A percentile compares a stretch with the other conserved stretches of the same genome.
Evolutionary conservation across 2,888 invertebrate genomes (phyloP).

Genomic region (Xestia xanthographa): DNA sequence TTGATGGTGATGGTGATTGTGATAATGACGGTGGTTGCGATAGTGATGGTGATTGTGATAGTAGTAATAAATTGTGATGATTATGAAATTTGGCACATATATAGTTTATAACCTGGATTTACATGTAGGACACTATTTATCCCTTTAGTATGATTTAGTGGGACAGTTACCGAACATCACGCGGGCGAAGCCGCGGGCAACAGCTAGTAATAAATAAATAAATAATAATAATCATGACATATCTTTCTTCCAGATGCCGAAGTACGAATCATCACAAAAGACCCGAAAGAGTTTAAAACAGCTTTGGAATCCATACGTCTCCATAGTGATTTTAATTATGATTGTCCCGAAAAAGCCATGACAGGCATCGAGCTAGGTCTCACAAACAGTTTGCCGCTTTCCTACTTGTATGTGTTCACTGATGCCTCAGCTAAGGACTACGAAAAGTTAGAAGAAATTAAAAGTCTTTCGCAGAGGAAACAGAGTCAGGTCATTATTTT

Average conservation of each 20-base stretch:
- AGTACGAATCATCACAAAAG: slow-evolving; percentile 68
- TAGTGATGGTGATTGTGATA: too few species aligned
- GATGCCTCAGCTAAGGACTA: slow-evolving; percentile 80
- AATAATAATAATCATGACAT: not conserved
- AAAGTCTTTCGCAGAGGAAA: slow-evolving; percentile 73
- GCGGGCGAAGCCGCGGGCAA: too few species aligned
- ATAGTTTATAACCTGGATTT: too few species aligned
- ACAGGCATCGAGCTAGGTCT: slow-evolving; percentile 77
- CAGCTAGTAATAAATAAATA: too few species aligned
- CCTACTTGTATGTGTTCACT: slow-evolving; percentile 82
- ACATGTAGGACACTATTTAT: too few species aligned
- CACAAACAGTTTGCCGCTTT: slow-evolving; percentile 72
- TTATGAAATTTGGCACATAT: too few species aligned
- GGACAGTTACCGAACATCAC: too few species aligned
- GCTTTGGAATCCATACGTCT: slow-evolving; percentile 66
- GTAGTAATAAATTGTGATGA: too few species aligned
- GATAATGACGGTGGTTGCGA: too few species aligned
- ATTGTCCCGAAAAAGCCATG: slow-evolving; percentile 81
- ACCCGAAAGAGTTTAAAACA: slow-evolving; percentile 70
- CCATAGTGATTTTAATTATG: slow-evolving; percentile 63
- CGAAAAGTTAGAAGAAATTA: slow-evolving; percentile 64
- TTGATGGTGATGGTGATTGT: too few species aligned
- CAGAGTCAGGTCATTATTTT: slow-evolving; percentile 70
- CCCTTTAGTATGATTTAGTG: too few species aligned
- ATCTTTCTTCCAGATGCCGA: slow-evolving; percentile 63